Conservation (phyloP, 2,113 vertebrate species). For the Zapornia atra region DNA sequence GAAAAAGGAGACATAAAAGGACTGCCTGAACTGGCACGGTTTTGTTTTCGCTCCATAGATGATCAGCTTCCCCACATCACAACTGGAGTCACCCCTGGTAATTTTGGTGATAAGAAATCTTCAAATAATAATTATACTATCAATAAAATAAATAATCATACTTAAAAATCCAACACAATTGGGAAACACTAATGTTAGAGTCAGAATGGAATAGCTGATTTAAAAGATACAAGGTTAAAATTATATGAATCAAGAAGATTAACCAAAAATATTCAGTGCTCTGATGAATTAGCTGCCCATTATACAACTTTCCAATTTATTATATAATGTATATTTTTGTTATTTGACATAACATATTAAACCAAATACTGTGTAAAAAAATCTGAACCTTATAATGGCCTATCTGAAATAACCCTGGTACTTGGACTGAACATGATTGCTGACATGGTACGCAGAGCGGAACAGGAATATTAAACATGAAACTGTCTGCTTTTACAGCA, state of each 20-base stretch:
- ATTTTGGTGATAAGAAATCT: neutral
- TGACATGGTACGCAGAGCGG: neutral
- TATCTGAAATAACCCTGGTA: neutral
- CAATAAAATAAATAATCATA: neutral
- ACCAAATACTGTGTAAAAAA: neutral
- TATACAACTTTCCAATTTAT: neutral
- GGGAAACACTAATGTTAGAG: neutral
- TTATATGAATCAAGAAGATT: neutral
- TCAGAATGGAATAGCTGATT: neutral
- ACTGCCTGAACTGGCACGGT: neutral
- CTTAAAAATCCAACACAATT: neutral
- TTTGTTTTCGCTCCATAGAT: neutral
- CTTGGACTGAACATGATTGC: neutral
- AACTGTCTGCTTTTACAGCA: conserved; percentile 23
- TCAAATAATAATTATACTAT: neutral
- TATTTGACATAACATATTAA: neutral
- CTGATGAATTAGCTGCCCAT: neutral
- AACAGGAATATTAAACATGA: conserved; percentile 1
- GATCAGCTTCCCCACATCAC: neutral
- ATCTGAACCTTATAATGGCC: neutral
- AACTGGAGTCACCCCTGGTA: neutral
- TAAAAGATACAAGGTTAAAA: neutral
- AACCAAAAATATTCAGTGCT: neutral
- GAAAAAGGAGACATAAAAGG: neutral
- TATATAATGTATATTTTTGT: neutral